These are phyloP conservation scores for Drosophila triauraria DNA, from an alignment of 1,140 invertebrate genomes.

Conservation along the genomic window DNA sequence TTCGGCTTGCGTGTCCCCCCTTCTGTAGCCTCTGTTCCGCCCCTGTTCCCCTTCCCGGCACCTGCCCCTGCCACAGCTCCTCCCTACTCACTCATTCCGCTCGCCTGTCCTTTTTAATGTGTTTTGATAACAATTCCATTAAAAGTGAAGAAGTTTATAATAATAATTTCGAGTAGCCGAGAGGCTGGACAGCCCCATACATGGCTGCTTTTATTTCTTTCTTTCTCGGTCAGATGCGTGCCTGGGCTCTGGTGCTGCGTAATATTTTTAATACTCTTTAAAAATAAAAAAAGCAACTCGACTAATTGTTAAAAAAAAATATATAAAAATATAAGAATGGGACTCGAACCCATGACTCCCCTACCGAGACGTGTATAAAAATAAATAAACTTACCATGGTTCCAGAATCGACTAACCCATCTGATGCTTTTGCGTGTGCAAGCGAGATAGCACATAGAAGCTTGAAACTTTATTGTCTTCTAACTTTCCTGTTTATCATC, in stretches of 20 bases:
- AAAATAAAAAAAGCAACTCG: background rate
- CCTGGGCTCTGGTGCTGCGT: slow-evolving; percentile 44
- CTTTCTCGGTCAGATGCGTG: slow-evolving; percentile 39
- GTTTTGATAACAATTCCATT: slow-evolving; percentile 83
- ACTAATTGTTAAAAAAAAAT: background rate
- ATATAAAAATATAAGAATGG: no score
- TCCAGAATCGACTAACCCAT: no score
- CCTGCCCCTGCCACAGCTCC: background rate
- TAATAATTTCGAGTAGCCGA: slow-evolving; percentile 65
- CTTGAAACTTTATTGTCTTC: no score
- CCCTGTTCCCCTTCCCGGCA: no score
- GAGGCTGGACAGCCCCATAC: slow-evolving; percentile 25
- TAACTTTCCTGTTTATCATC: no score
- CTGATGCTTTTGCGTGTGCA: no score
- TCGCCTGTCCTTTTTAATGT: slow-evolving; percentile 71
- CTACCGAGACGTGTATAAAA: no score
- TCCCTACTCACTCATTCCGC: slow-evolving; percentile 19
- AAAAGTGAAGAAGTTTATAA: slow-evolving; percentile 82
- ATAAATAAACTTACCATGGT: no score
- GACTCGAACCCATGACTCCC: no score
- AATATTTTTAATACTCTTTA: slow-evolving; percentile 18
- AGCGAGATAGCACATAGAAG: no score
- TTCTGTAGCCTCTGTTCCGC: background rate
- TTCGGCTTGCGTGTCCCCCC: slow-evolving; percentile 40
- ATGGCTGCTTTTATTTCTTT: slow-evolving; percentile 27